phyloP scores from a whole-genome alignment of 2,113 vertebrate species.

The Notarius lentiginosus region DNA sequence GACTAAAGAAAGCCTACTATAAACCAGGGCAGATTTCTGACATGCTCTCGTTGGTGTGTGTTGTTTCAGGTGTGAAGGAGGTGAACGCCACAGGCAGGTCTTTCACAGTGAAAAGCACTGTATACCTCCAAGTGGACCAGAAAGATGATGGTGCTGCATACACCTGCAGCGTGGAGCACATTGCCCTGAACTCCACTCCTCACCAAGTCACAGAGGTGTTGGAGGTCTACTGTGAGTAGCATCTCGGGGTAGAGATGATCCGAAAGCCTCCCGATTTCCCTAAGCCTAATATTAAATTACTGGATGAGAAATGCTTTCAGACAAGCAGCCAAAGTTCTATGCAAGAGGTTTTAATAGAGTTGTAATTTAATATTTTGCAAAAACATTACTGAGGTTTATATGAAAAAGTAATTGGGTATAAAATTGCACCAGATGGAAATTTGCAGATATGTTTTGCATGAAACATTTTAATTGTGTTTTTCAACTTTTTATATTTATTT shows the following conservation, averaged over 20 bases:
- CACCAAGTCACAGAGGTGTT: constrained; percentile 93
- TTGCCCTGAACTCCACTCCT: constrained; percentile 84
- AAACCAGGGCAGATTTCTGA: not conserved
- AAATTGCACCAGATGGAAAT: not conserved
- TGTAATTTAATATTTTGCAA: not conserved
- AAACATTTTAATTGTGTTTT: not conserved
- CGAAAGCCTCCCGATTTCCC: not conserved
- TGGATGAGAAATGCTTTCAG: not conserved
- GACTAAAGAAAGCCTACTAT: constrained; percentile 1
- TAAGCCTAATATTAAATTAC: not conserved
- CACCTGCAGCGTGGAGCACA: constrained; percentile 93
- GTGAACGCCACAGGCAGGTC: constrained; percentile 88
- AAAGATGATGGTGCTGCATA: constrained; percentile 87
- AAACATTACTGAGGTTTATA: constrained; percentile 5
- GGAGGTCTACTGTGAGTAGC: constrained; percentile 96
- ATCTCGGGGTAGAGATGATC: not conserved
- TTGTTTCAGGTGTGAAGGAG: constrained; percentile 82
- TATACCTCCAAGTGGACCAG: constrained; percentile 88
- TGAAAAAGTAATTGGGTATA: not conserved
- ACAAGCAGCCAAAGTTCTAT: not conserved
- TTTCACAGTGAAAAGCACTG: constrained; percentile 86
- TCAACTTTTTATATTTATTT: too few relatives aligned
- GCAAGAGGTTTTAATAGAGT: not conserved
- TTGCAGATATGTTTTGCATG: not conserved
- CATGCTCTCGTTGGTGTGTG: constrained; percentile 64